phyloP scores from a whole-genome alignment of 2,797 vertebrate genomes.

The Lycodopsis pacificus region DNA sequence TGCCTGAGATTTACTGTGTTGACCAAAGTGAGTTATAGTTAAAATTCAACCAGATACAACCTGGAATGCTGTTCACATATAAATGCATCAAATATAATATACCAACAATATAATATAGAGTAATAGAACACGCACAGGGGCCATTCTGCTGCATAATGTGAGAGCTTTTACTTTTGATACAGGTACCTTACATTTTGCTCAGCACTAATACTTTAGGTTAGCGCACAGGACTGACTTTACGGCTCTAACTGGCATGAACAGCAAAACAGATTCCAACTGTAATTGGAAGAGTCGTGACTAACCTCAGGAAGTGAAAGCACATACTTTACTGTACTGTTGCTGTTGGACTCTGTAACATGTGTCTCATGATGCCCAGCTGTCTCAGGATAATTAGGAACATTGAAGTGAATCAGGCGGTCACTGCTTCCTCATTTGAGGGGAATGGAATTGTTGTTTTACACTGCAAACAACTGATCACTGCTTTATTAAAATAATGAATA shows the following conservation, averaged over 20 bases:
- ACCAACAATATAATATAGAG: background rate
- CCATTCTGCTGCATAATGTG: background rate
- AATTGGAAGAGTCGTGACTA: background rate
- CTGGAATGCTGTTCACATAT: background rate
- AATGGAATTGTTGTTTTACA: constrained; percentile 33
- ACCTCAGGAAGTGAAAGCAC: background rate
- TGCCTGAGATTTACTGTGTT: constrained; percentile 47
- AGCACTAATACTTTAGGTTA: background rate
- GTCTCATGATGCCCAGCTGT: constrained; percentile 48
- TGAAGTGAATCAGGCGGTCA: constrained; percentile 34
- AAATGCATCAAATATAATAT: background rate
- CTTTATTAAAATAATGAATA: background rate
- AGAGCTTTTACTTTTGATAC: background rate
- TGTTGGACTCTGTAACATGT: constrained; percentile 31
- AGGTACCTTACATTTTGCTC: background rate
- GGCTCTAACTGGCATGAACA: background rate
- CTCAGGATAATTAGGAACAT: constrained; percentile 44
- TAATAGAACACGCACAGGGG: background rate
- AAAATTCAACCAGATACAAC: background rate
- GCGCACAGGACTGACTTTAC: background rate
- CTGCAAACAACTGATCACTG: background rate
- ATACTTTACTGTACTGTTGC: background rate
- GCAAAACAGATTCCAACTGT: background rate
- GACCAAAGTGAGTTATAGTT: constrained; percentile 24
- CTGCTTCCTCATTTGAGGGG: constrained; percentile 31